phyloP scores from a whole-genome alignment of 30 jellyfish, hydroid and myxozoan genomes.

The Sanderia malayensis region DNA sequence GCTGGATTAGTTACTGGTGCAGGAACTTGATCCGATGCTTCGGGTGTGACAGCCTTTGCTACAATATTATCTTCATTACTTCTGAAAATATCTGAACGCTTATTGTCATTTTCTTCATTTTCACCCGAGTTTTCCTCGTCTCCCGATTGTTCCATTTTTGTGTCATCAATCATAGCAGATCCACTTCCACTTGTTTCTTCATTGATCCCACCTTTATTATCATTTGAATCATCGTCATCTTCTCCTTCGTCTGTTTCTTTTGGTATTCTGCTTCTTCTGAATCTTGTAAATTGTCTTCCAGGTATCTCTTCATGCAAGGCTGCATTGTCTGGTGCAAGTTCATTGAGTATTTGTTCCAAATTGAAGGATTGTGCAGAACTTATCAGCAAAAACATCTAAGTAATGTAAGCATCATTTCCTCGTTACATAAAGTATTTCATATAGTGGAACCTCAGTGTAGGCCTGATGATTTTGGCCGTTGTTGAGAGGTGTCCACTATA shows the following conservation, averaged over 20 bases:
- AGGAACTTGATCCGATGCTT: conserved; percentile 11
- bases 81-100: conserved; percentile 10
- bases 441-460: too few species aligned
- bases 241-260: conserved; percentile 30
- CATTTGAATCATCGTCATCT: conserved; percentile 48
- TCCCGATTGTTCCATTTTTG: conserved; percentile 22
- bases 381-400: conserved; percentile 28
- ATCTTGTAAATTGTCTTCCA: conserved; percentile 74
- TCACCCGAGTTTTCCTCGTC: conserved; percentile 53
- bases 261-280: conserved; percentile 71
- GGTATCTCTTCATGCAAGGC: conserved; percentile 43
- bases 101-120: conserved; percentile 20
- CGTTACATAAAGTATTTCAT: neutral
- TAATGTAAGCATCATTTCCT: neutral
- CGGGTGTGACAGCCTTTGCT: conserved; percentile 12
- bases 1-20: too few species aligned
- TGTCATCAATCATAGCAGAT: conserved; percentile 29
- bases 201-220: conserved; percentile 9
- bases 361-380: conserved; percentile 40
- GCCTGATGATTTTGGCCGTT: too few species aligned
- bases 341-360: conserved; percentile 70
- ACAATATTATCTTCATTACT: conserved; percentile 16
- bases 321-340: conserved; percentile 76
- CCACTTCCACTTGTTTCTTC: conserved; percentile 8
- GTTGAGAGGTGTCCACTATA: too few species aligned